Base-by-base conservation (phyloP, 2,113 vertebrate species). In the Pungitius pungitius region DNA sequence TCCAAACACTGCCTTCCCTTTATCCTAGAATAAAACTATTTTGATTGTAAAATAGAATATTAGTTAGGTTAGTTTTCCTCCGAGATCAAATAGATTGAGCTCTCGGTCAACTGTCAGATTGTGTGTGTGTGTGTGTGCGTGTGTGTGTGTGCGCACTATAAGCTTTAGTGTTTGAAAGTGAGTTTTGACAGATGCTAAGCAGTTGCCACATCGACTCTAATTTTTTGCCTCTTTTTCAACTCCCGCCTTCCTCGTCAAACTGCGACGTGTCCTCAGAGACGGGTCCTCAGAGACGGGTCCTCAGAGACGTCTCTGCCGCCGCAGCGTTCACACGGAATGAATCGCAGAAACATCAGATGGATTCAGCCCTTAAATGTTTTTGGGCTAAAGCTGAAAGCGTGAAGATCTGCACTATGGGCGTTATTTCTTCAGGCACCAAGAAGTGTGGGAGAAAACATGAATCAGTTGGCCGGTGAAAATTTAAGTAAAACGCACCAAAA, bases 301-400 rank as follows among this genome's bases (percentile, higher is more conserved):
- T 73, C 58, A 43, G 72, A 74, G 62, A 66, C 14, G 0, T 43
- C 17, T 62, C 65, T 58, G 18, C 49, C 12, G 20, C 70, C 55
- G 26, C 27, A 62, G 49, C 39, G 54, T 68, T 81, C 70, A 81
- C 70, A 73, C 64, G 73, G 74, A 77, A 71, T 79, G 63, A 80
- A 83, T 88, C 72, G 55, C 33, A 33, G 30, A 57, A 64, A 80
- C 67, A 78, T 81, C 64, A 85, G 63, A 82, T 42, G 73, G 67
- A 72, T 42, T 35, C 27, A 54, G 2, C 1, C 20, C 66, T 78
- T 54, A 73, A 60, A 76, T 58, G 60, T 43, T 22, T 18, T 43
- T 49, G 42, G 11, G 49, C 45, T 27, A 7, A 37, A 40, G 57
- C 22, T 30, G 30, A 30, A 30, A 30, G 40, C 54, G 35, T 8